phyloP scores from a whole-genome alignment of 2,113 vertebrate species.

The Baryphthengus martii region DNA sequence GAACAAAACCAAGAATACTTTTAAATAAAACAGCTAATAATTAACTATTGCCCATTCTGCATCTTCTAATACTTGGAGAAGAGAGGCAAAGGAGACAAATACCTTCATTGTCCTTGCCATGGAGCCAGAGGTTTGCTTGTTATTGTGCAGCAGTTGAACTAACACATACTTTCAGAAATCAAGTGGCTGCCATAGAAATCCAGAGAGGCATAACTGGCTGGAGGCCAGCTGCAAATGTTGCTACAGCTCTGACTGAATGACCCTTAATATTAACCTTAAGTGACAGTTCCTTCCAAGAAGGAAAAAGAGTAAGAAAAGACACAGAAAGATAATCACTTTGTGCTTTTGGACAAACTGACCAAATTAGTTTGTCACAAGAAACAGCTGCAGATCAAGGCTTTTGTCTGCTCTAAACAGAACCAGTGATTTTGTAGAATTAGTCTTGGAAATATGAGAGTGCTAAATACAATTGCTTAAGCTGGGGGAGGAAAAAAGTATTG shows the following conservation, averaged over 20 bases:
- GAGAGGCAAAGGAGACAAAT: background rate
- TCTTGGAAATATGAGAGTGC: background rate
- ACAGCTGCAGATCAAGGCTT: background rate
- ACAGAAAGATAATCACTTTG: background rate
- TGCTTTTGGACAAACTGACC: conserved; percentile 10
- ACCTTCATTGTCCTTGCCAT: background rate
- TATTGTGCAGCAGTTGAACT: background rate
- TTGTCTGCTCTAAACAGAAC: background rate
- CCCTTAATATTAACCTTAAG: conserved; percentile 28
- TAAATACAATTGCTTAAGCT: background rate
- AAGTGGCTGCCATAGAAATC: conserved; percentile 31
- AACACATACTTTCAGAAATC: background rate
- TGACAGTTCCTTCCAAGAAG: conserved; percentile 37
- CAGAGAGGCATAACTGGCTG: conserved; percentile 29
- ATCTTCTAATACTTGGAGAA: background rate
- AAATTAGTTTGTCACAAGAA: background rate
- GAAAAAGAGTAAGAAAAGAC: background rate
- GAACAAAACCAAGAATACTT: background rate
- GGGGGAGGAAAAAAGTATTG: background rate
- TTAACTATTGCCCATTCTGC: background rate
- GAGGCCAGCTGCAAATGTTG: conserved; percentile 5
- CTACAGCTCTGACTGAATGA: background rate
- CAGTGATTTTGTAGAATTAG: background rate
- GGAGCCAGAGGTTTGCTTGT: background rate
- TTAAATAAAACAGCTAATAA: background rate